Evolutionary conservation across 2,113 vertebrate species (phyloP), one percentile per base, ranked within the genome.

Genomic region (Apteryx owenii): DNA sequence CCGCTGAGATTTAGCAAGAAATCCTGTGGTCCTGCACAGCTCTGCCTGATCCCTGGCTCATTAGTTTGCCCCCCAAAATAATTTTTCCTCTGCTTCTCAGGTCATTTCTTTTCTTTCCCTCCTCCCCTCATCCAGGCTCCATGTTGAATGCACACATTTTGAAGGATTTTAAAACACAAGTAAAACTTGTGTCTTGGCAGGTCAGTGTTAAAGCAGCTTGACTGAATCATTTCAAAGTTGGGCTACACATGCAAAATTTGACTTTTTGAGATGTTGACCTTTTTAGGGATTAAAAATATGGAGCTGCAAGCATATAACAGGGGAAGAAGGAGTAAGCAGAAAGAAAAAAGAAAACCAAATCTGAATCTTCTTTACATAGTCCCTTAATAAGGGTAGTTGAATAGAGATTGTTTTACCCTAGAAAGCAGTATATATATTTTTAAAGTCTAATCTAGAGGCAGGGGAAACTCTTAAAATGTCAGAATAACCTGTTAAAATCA

Each of bases 21-120:
- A 28, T 28, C 12, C 20, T 16, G 26, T 29, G 70, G 13, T 61
- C n/a, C 25, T 40, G 29, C 2, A 0, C 29, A 25, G 29, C 48
- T 8, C 19, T 64, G 21, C 48, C n/a, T 40, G 56, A 44, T 44
- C 22, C n/a, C 31, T 16, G n/a, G 7, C 51, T 77, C 0, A 1
- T 20, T 66, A 5, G 0, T 61, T 60, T 87, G 61, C 29, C 12
- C 26, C 18, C 15, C 2, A 12, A 5, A 21, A 44, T 38, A 12
- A 5, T 53, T 62, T 21, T 88, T 13, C 18, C 0, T 0, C 50
- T 42, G 29, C 14, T 16, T 88, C 8, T 31, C 7, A 0, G 12
- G 29, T 46, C 5, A 4, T 71, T 87, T n/a, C 25, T 62, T 71
- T 87, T n/a, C 25, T 62, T 68, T 48, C 28, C 8, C 20, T 79